Percentiles rank a stretch among this genome's conserved stretches.
These are phyloP conservation scores for Myotis daubentonii DNA, from an alignment of 2,797 vertebrate species.

Conservation along the genomic window DNA sequence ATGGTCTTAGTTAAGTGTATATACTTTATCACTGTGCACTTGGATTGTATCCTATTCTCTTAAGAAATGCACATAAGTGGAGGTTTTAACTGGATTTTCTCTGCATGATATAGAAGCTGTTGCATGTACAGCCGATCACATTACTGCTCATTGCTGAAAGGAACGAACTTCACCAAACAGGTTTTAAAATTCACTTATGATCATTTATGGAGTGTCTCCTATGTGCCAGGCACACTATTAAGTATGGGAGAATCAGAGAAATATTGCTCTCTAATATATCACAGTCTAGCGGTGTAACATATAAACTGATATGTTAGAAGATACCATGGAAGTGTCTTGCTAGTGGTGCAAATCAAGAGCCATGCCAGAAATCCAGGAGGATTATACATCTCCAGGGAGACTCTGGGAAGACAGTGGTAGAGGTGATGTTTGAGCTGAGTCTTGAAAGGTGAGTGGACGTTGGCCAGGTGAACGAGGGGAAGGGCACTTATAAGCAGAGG, in stretches of 20 bases:
- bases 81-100: not conserved
- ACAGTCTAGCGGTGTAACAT: not conserved
- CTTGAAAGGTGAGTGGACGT: slow-evolving; percentile 18
- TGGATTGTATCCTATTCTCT: slow-evolving; percentile 34
- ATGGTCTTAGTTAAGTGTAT: slow-evolving; percentile 41
- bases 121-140: not conserved
- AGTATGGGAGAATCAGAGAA: not conserved
- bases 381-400: not conserved
- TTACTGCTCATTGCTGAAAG: slow-evolving; percentile 3
- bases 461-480: not conserved
- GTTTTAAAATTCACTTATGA: not conserved
- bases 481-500: not conserved
- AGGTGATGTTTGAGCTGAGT: not conserved
- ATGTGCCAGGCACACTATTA: not conserved
- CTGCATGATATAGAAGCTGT: slow-evolving; percentile 41
- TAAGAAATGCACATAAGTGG: not conserved
- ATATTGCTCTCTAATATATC: not conserved
- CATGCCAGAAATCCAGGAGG: not conserved
- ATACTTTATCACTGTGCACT: not conserved
- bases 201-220: not conserved
- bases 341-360: not conserved
- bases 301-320: not conserved
- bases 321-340: not conserved
- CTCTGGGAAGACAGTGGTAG: not conserved
- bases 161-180: not conserved